Evolutionary conservation across 2,888 invertebrate genomes (phyloP).

Genomic region (Lutraria lutraria): DNA sequence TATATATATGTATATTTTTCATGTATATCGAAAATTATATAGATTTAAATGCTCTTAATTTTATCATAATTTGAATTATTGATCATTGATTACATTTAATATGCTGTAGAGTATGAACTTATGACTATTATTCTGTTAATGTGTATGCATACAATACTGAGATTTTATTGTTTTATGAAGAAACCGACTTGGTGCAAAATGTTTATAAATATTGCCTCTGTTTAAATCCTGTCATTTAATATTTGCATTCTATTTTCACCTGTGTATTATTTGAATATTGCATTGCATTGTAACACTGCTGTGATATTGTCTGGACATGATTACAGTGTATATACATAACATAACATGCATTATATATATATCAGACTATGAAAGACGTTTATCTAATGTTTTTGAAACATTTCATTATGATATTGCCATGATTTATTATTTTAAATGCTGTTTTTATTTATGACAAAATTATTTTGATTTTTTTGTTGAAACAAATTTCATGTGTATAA

Average conservation of each 20-base stretch:
- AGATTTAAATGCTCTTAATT: neutral
- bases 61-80: neutral
- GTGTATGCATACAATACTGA: neutral
- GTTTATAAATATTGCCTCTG: conserved; percentile 18
- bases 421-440: conserved; percentile 1
- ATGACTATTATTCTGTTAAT: neutral
- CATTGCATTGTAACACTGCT: neutral
- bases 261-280: conserved; percentile 19
- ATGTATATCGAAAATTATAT: conserved; percentile 5
- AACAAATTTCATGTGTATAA: conserved; percentile 4
- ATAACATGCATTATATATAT: conserved; percentile 23
- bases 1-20: conserved; percentile 10
- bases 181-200: conserved; percentile 3
- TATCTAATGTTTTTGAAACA: neutral
- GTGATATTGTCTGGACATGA: neutral
- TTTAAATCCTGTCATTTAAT: neutral
- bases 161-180: conserved; percentile 3
- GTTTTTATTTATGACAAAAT: neutral
- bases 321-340: conserved; percentile 7
- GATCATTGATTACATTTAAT: neutral
- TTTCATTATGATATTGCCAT: conserved; percentile 5
- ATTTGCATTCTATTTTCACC: conserved; percentile 3
- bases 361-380: neutral
- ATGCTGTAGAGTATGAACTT: conserved; percentile 8
- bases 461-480: conserved; percentile 15